Conservation (phyloP, 2,113 vertebrate species). For the Grammomys surdaster region DNA sequence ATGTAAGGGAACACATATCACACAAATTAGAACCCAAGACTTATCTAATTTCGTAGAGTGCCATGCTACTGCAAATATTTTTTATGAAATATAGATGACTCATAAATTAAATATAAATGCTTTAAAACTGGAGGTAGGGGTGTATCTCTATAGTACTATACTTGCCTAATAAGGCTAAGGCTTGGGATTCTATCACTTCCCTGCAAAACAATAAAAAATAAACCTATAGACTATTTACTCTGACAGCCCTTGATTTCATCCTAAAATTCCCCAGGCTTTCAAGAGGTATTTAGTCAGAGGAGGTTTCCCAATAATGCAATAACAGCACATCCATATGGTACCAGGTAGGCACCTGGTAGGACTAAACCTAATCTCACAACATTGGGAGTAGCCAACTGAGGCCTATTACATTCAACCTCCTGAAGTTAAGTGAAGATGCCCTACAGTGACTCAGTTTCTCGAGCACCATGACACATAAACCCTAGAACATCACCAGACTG, state of each 20-base stretch:
- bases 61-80: conserved; percentile 28
- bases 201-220: not conserved
- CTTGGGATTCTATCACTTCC: not conserved
- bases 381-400: not conserved
- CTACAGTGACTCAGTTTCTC: not conserved
- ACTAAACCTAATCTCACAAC: not conserved
- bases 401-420: not conserved
- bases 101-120: not conserved
- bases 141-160: not conserved
- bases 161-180: not conserved
- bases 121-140: not conserved
- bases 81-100: conserved; percentile 13
- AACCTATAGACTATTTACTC: conserved; percentile 5
- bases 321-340: not conserved
- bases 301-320: not conserved
- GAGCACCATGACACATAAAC: not conserved
- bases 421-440: not conserved
- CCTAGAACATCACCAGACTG: not conserved
- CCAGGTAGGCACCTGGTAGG: too few relatives aligned
- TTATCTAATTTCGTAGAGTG: not conserved
- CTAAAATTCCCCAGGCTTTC: not conserved
- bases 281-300: not conserved
- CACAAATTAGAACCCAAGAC: not conserved
- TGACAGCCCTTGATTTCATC: not conserved
- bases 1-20: conserved; percentile 9